A percentile compares a stretch with the other conserved stretches of the same genome.
Evolutionary conservation across 2,797 vertebrate genomes (phyloP).

Genomic region (Zalophus californianus): DNA sequence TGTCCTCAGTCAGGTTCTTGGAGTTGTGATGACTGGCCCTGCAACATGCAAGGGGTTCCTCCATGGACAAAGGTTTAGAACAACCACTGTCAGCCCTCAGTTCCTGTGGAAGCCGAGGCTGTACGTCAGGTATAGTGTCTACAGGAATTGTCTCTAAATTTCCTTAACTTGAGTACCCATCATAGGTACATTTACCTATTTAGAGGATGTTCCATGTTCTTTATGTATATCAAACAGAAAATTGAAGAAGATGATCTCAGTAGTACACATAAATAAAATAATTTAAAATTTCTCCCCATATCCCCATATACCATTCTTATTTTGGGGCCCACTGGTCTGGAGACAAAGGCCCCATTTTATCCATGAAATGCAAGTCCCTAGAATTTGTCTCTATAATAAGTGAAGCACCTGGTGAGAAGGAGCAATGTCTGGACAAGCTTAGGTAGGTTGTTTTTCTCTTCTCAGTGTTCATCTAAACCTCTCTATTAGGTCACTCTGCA

Average conservation of each 20-base stretch:
- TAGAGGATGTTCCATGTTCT: not conserved
- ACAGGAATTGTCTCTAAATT: not conserved
- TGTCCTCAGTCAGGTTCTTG: not conserved
- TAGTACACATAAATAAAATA: not conserved
- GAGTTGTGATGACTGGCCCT: not conserved
- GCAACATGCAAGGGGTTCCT: not conserved
- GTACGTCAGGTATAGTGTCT: not conserved
- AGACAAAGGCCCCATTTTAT: not conserved
- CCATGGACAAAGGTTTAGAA: not conserved
- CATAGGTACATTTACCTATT: not conserved
- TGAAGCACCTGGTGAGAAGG: not conserved
- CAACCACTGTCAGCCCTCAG: too few species aligned
- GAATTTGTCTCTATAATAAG: constrained; percentile 4
- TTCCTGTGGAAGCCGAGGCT: not conserved
- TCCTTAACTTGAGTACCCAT: not conserved
- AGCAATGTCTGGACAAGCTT: not conserved
- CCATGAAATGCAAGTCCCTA: constrained; percentile 45
- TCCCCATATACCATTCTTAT: not conserved
- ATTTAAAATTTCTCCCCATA: not conserved
- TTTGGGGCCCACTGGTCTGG: not conserved
- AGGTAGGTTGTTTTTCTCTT: not conserved
- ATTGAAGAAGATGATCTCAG: not conserved
- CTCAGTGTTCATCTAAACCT: not conserved
- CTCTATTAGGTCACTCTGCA: not conserved
- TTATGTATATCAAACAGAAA: constrained; percentile 10